phyloP scores from a whole-genome alignment of 1,140 invertebrate species.

The Psix sp. region DNA sequence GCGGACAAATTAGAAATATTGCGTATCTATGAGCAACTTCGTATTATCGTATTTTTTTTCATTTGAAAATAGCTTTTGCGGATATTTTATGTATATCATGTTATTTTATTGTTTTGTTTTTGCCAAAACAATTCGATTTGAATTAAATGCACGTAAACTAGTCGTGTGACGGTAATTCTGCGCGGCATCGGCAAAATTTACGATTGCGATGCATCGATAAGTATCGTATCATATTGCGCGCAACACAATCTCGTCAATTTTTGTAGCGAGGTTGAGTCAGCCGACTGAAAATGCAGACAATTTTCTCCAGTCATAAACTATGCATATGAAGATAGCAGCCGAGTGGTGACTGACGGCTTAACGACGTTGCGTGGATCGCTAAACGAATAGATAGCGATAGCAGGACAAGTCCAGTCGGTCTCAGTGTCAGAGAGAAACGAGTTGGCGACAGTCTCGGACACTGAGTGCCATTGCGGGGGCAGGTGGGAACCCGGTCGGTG shows the following conservation, averaged over 20 bases:
- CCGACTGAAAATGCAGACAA: slow-evolving; percentile 33
- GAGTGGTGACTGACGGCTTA: slow-evolving; percentile 54
- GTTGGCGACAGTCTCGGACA: slow-evolving; percentile 42
- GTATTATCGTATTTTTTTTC: too few relatives aligned
- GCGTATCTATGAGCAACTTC: too few relatives aligned
- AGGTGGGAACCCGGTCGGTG: slow-evolving; percentile 62
- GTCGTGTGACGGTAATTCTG: slow-evolving; percentile 18
- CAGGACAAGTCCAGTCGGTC: slow-evolving; percentile 52
- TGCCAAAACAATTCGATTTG: slow-evolving; percentile 7
- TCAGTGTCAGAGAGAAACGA: slow-evolving; percentile 59
- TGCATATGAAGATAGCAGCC: slow-evolving; percentile 50
- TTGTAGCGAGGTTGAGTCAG: slow-evolving; percentile 24
- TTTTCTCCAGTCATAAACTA: slow-evolving; percentile 42
- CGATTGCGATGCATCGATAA: slow-evolving; percentile 37
- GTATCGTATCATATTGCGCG: slow-evolving; percentile 43
- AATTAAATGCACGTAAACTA: slow-evolving; percentile 29
- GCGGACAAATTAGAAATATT: too few relatives aligned
- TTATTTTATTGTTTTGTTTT: slow-evolving; percentile 1
- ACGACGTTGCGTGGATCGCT: slow-evolving; percentile 48
- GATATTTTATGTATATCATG: too few relatives aligned
- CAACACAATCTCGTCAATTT: slow-evolving; percentile 44
- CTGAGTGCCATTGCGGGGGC: slow-evolving; percentile 54
- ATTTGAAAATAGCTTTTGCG: too few relatives aligned
- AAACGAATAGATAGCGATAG: slow-evolving; percentile 58
- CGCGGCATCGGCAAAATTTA: slow-evolving; percentile 23